Conservation (phyloP, 2,113 vertebrate genomes). For the Clarias batrachus region DNA sequence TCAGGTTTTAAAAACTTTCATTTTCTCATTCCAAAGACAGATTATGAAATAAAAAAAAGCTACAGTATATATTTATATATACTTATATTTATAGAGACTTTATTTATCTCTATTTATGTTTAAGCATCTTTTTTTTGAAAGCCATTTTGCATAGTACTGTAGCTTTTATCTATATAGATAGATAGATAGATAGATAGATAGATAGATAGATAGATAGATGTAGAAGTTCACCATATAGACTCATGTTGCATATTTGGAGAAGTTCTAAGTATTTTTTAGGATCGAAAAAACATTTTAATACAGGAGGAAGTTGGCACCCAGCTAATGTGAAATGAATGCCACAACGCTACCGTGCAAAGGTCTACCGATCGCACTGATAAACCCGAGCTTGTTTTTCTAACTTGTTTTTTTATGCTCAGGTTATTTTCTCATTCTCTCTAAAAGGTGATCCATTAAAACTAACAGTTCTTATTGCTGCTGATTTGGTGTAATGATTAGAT, state of each 20-base stretch:
- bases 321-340: neutral
- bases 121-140: neutral
- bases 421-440: neutral
- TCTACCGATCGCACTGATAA: neutral
- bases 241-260: neutral
- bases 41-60: neutral
- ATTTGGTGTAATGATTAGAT: neutral
- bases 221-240: neutral
- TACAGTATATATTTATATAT: too few relatives aligned
- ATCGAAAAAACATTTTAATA: neutral
- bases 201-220: too few relatives aligned
- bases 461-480: neutral
- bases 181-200: too few relatives aligned
- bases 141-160: neutral
- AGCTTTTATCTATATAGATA: neutral
- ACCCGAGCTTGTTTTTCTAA: neutral
- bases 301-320: neutral
- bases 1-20: neutral
- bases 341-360: neutral
- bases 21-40: neutral
- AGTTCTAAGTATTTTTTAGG: neutral
- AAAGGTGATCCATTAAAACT: neutral
- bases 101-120: neutral
- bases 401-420: neutral
- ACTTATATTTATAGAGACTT: neutral